Percentiles rank a stretch among this genome's conserved stretches.
Conservation (phyloP, 2,888 invertebrate species). For the Chrysotoxum bicinctum region DNA sequence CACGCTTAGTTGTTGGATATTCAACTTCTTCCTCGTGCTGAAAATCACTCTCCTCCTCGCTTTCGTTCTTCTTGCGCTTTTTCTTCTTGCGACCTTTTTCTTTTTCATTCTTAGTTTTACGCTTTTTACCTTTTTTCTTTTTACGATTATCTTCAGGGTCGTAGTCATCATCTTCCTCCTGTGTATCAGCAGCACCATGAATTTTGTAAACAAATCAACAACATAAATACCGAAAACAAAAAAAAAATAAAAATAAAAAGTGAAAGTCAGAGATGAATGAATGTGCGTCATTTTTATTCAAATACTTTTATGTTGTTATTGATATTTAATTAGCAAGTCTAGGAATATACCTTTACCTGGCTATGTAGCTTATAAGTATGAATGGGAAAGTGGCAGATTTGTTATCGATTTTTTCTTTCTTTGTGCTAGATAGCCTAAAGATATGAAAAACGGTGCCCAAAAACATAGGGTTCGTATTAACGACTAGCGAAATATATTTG, state of each 20-base stretch:
- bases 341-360: constrained; percentile 11
- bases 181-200: constrained; percentile 57
- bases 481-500: background rate
- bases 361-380: background rate
- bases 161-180: constrained; percentile 89
- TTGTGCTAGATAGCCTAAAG: background rate
- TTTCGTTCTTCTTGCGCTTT: constrained; percentile 95
- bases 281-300: constrained; percentile 37
- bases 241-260: constrained; percentile 40
- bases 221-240: constrained; percentile 24
- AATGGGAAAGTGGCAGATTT: constrained; percentile 34
- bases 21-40: constrained; percentile 87
- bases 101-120: constrained; percentile 95
- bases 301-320: constrained; percentile 25
- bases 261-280: constrained; percentile 35
- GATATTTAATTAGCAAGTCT: constrained; percentile 60
- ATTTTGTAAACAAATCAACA: constrained; percentile 10
- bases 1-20: constrained; percentile 82
- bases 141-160: constrained; percentile 93
- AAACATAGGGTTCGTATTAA: background rate
- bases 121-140: constrained; percentile 96
- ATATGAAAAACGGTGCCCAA: background rate
- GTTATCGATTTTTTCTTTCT: background rate
- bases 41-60: constrained; percentile 93
- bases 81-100: constrained; percentile 97